Conservation (phyloP, 2,888 invertebrate species). For the Melolontha melolontha region DNA sequence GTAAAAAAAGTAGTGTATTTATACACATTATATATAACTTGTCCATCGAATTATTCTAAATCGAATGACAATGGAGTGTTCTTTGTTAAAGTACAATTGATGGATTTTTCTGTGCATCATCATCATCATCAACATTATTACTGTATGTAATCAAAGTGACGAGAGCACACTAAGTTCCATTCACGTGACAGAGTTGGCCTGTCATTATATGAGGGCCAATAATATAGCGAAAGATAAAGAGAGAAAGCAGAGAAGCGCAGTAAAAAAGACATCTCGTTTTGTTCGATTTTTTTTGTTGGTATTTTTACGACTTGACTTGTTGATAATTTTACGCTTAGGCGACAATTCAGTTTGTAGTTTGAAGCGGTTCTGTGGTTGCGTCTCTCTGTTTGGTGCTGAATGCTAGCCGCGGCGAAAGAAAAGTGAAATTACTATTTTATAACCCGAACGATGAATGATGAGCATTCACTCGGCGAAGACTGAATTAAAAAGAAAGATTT, state of each 20-base stretch:
- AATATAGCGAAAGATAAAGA: too few species aligned
- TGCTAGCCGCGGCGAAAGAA: slow-evolving; percentile 14
- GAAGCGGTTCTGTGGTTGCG: too few species aligned
- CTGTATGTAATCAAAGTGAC: too few species aligned
- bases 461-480: neutral
- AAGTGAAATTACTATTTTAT: slow-evolving; percentile 19
- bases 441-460: slow-evolving; percentile 3
- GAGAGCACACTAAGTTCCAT: too few species aligned
- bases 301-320: slow-evolving; percentile 29
- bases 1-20: too few species aligned
- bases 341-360: too few species aligned
- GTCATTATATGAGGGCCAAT: too few species aligned
- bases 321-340: slow-evolving; percentile 26
- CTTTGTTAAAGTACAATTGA: slow-evolving; percentile 27
- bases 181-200: too few species aligned
- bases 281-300: slow-evolving; percentile 5
- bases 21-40: too few species aligned
- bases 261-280: slow-evolving; percentile 10
- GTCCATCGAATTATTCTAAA: slow-evolving; percentile 35
- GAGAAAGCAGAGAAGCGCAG: neutral
- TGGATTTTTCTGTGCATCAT: slow-evolving; percentile 11
- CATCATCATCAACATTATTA: too few species aligned
- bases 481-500: too few species aligned
- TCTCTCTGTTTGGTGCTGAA: slow-evolving; percentile 10
- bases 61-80: slow-evolving; percentile 25